phyloP scores from a whole-genome alignment of 2,888 invertebrate species.

The Pelosia muscerda region DNA sequence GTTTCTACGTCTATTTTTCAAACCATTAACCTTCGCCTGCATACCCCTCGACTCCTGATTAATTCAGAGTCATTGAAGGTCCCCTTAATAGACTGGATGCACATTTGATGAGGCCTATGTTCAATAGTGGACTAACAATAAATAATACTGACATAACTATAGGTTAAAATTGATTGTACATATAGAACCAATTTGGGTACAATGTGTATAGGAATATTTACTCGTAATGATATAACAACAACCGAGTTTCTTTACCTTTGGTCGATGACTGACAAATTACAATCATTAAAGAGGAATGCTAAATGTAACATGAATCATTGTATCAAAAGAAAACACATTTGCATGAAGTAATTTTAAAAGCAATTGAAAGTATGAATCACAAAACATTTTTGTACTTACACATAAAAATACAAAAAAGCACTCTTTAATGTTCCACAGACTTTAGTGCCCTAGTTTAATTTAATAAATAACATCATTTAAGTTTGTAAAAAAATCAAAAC shows the following conservation, averaged over 20 bases:
- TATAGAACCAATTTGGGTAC: no score
- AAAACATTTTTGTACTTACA: background rate
- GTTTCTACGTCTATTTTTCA: no score
- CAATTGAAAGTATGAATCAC: constrained; percentile 8
- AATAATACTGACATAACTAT: no score
- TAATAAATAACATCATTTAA: constrained; percentile 5
- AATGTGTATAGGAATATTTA: background rate
- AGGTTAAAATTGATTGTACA: no score
- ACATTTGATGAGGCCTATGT: no score
- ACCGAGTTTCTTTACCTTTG: background rate
- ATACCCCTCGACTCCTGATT: no score
- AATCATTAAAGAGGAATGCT: background rate
- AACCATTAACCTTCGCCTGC: no score
- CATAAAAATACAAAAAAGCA: background rate
- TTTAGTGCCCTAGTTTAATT: constrained; percentile 9
- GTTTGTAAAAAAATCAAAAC: constrained; percentile 7
- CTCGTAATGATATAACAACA: constrained; percentile 1
- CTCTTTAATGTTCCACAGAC: background rate
- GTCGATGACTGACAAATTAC: constrained; percentile 4
- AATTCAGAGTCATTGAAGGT: no score
- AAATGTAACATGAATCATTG: background rate
- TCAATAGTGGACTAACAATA: no score
- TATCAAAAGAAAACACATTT: background rate
- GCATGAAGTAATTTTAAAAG: background rate
- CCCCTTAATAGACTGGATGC: no score